Percentiles rank a stretch among this genome's conserved stretches.
phyloP scores from a whole-genome alignment of 2,113 vertebrate species.

The Pygathrix nemaeus region DNA sequence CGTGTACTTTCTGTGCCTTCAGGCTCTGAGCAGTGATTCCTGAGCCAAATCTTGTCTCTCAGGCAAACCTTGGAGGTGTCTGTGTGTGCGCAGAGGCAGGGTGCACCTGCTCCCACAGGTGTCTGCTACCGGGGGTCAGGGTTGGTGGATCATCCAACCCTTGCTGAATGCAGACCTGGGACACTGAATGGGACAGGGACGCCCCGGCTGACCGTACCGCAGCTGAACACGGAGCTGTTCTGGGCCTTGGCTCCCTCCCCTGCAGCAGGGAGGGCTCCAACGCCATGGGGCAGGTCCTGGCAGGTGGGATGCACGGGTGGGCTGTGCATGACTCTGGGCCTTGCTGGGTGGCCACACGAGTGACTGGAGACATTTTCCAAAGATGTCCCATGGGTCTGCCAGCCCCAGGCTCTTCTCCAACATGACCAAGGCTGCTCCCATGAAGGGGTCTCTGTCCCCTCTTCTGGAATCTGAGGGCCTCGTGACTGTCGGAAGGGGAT shows the following conservation, averaged over 20 bases:
- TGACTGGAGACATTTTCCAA: background rate
- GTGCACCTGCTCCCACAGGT: background rate
- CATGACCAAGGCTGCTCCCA: background rate
- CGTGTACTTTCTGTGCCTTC: rapidly evolving
- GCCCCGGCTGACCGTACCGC: rapidly evolving
- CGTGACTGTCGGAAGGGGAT: background rate
- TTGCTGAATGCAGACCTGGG: too few species aligned
- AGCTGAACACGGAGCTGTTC: rapidly evolving
- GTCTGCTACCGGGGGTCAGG: background rate
- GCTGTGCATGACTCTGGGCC: background rate
- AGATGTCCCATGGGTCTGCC: rapidly evolving
- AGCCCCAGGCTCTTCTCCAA: background rate
- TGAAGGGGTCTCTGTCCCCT: background rate
- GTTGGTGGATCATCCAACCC: too few species aligned
- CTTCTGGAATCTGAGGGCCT: background rate
- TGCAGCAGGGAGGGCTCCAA: too few species aligned
- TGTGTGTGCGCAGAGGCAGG: background rate
- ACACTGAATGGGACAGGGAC: background rate
- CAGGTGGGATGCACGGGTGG: background rate
- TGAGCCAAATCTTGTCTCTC: background rate
- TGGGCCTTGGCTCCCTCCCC: too few species aligned
- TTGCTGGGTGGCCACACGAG: too few species aligned
- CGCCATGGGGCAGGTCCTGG: background rate
- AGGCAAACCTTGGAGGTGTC: background rate
- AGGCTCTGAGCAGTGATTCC: background rate